Base-by-base conservation (phyloP, 2,888 invertebrate species). In the Scaptodrosophila latifasciaeformis region DNA sequence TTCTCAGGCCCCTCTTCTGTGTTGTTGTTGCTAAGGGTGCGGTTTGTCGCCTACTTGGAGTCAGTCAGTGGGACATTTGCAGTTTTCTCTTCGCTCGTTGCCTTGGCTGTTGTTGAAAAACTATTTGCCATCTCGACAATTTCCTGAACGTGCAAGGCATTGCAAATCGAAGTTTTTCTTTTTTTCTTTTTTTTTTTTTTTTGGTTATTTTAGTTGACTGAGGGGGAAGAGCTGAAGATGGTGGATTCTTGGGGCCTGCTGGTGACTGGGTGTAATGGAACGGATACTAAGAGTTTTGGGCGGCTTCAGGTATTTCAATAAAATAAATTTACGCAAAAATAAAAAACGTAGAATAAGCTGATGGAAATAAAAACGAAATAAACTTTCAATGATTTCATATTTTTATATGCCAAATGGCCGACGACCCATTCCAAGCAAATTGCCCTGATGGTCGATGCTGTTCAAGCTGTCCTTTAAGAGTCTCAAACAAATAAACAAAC, bases 101-200 rank as follows among this genome's bases (percentile, higher is more conserved):
- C 52, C 59, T 29, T 53, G 42, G 57, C 19, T 55, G 47, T 39
- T 65, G 70, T 70, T 69, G 65, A 68, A 72, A 75, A 76, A 76
- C 80, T 76, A 76, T 79, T 76, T 79, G 75, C 75, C 68, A 76
- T 76, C 77, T 79, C 68, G 74, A 77, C 80, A 79, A 76, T 79
- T 76, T 79, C 74, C 64, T 61, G 75, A 65, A 76, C 75, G 75
- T 76, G 75, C 77, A 62, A 59, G 55, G 80, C 80, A 76, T 76
- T 45, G 62, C 65, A 70, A 77, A 61, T 35, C 51, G 50, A 67
- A 67, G 56, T 65, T 35, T 13, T 12, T 3, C 13, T 34, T 34
- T 13, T 2, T 12, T 34, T 1, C 13, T 34, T 10, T 13, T 2
- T 10, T 12, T n/a, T 34, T 57, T 65, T 67, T 62, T 62, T 58